Base-by-base conservation (phyloP, 2,113 vertebrate species). In the Raja brachyura region DNA sequence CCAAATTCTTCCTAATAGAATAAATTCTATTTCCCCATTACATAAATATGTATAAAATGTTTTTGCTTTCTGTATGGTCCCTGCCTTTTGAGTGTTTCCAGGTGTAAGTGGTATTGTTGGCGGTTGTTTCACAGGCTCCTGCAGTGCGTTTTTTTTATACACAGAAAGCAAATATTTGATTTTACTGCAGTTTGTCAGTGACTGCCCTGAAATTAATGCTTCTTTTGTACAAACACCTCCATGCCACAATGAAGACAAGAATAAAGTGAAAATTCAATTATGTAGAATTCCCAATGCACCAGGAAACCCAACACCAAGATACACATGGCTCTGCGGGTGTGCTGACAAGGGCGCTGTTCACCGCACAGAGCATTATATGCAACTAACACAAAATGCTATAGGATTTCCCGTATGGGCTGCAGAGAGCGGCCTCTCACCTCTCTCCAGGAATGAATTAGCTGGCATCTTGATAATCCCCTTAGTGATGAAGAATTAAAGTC, bases 401-500 rank as follows among this genome's bases (percentile, higher is more conserved):
- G 39, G 59, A 92, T 73, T 54, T 70, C 66, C 90, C 68, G 22
- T 39, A 48, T 73, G 90, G 66, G 66, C 66, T 70, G 39, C 59
- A 39, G 88, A 33, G 88, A 48, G 88, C 63, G 61, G 88, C 68
- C 39, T 92, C 90, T 92, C 90, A 92, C 33, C 90, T 92, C 90
- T 92, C 90, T 92, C 66, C 90, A 92, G 31, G 31, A 92, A 74
- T 92, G 90, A 70, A 92, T 74, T 73, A 70, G 90, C 33, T 92
- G 90, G 90, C 66, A 48, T 92, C 90, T 92, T 54, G 90, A 92
- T 54, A 92, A 74, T 92, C 90, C 66, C 66, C 68, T 70, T 92
- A 92, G 90, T 92, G 90, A 92, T 92, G 90, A 92, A 92, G 63
- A 92, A 92, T 74, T 92, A 92, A 92, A 92, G 68, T 92, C 90